phyloP scores from a whole-genome alignment of 2,797 vertebrate species.

The Lophius americanus region DNA sequence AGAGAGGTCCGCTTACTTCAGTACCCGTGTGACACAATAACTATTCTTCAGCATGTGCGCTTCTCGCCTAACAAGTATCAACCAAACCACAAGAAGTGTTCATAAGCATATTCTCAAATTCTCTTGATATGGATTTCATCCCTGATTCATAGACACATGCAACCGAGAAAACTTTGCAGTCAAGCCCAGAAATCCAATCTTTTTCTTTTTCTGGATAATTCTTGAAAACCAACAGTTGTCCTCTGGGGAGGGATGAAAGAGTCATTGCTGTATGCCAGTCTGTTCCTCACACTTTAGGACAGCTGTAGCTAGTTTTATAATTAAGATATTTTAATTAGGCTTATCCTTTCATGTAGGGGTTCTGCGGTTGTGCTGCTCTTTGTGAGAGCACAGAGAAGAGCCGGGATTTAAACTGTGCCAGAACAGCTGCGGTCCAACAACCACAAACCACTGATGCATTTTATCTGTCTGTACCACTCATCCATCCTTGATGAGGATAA shows the following conservation, averaged over 20 bases:
- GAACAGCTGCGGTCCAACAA: constrained; percentile 32
- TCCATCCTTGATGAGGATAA: constrained; percentile 35
- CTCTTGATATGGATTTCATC: constrained; percentile 15
- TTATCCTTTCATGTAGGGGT: constrained; percentile 63
- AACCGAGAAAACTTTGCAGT: constrained; percentile 1
- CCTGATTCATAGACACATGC: constrained; percentile 17
- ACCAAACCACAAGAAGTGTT: constrained; percentile 16
- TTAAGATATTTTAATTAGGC: constrained; percentile 72
- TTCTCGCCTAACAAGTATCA: constrained; percentile 15
- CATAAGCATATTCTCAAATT: constrained; percentile 4
- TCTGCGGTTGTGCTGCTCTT: constrained; percentile 42
- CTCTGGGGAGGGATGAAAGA: constrained; percentile 22
- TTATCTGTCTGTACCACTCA: neutral
- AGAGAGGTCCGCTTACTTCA: constrained; percentile 11
- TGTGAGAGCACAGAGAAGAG: constrained; percentile 40
- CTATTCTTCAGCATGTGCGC: constrained; percentile 7
- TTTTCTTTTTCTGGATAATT: constrained; percentile 13
- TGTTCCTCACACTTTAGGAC: constrained; percentile 14
- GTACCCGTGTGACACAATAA: constrained; percentile 14
- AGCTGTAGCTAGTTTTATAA: constrained; percentile 58
- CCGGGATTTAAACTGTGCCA: constrained; percentile 47
- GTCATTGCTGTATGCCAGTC: constrained; percentile 29
- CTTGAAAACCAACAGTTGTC: constrained; percentile 19
- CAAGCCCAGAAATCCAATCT: neutral
- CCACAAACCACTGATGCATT: constrained; percentile 51